Conservation (phyloP, 2,797 vertebrate genomes). For the Galagoides demidoff region DNA sequence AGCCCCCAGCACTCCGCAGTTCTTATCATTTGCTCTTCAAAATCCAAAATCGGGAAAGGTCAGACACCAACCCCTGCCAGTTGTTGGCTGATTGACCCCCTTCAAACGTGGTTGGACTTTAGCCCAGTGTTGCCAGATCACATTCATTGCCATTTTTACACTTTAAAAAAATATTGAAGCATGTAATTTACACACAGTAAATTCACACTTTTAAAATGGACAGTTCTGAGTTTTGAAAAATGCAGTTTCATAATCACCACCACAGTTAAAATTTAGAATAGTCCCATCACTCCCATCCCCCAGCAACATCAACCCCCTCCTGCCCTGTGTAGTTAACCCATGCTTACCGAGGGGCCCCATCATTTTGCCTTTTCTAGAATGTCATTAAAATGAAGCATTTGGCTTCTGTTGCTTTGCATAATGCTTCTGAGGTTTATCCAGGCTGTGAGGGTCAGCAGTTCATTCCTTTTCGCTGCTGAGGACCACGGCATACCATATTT, state of each 20-base stretch:
- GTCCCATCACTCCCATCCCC: background rate
- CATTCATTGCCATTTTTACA: background rate
- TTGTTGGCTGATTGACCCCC: conserved; percentile 16
- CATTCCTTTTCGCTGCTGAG: background rate
- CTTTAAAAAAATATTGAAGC: background rate
- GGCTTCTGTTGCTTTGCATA: background rate
- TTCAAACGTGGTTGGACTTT: background rate
- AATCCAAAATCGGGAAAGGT: conserved; percentile 13
- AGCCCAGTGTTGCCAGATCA: background rate
- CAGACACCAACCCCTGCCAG: background rate
- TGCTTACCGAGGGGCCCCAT: background rate
- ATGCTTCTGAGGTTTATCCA: background rate
- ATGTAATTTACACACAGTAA: background rate
- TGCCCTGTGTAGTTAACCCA: background rate
- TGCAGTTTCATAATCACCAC: background rate
- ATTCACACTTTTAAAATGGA: background rate
- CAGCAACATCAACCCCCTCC: background rate
- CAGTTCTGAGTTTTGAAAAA: conserved; percentile 22
- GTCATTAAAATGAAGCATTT: background rate
- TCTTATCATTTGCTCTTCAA: conserved; percentile 1
- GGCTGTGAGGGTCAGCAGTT: no score
- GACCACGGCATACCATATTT: background rate
- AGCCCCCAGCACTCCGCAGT: background rate
- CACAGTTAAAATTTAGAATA: background rate
- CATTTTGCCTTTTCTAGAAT: background rate